phyloP scores from a whole-genome alignment of 2,797 vertebrate genomes.

The Loris lydekkerianus region DNA sequence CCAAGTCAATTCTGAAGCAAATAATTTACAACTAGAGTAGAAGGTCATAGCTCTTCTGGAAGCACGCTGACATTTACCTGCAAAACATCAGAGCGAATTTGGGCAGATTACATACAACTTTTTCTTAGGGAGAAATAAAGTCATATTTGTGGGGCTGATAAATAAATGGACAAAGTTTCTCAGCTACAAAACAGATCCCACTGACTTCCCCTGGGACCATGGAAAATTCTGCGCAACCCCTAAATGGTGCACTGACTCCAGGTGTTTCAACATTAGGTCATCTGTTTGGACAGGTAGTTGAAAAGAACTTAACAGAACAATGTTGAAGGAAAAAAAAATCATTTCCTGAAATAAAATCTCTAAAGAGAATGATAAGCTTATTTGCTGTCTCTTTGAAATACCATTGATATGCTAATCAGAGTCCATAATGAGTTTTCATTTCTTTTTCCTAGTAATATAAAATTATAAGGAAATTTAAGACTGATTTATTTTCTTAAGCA shows the following conservation, averaged over 20 bases:
- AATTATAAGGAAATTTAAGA: constrained; percentile 69
- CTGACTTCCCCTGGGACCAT: neutral
- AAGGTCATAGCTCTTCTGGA: neutral
- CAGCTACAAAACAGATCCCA: neutral
- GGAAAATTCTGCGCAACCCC: constrained; percentile 17
- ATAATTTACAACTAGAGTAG: neutral
- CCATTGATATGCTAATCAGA: constrained; percentile 63
- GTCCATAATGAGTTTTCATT: constrained; percentile 64
- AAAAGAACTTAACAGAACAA: constrained; percentile 57
- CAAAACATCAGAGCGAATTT: constrained; percentile 15
- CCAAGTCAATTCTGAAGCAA: neutral
- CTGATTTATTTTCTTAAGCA: constrained; percentile 64
- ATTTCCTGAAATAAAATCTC: constrained; percentile 70
- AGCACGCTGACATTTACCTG: neutral
- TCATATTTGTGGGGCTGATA: neutral
- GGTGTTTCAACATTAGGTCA: constrained; percentile 40
- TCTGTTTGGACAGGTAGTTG: constrained; percentile 50
- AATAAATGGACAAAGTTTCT: neutral
- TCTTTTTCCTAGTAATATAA: constrained; percentile 64
- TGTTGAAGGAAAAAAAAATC: constrained; percentile 34
- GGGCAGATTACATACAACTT: neutral
- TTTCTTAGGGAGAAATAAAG: neutral
- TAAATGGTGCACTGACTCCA: neutral
- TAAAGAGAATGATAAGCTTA: constrained; percentile 32
- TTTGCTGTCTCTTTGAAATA: constrained; percentile 68